Evolutionary conservation across 2,113 vertebrate species (phyloP).

Genomic region (Psittacara wagleri): DNA sequence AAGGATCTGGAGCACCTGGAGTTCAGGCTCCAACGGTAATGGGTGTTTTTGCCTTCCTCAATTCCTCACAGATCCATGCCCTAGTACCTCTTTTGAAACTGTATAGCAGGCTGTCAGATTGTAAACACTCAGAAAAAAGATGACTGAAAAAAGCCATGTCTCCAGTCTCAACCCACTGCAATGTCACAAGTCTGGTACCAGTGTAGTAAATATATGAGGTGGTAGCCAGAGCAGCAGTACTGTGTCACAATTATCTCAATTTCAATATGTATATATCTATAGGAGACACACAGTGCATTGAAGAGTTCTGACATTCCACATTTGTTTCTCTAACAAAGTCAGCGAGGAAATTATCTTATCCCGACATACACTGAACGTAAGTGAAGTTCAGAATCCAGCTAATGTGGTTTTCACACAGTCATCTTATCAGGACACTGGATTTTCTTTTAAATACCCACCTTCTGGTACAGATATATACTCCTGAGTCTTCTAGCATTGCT

Average conservation of each 20-base stretch:
- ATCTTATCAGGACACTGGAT: not conserved
- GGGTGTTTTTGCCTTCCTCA: not conserved
- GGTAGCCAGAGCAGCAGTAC: rapidly evolving
- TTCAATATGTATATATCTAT: not conserved
- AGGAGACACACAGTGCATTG: not conserved
- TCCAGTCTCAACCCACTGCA: not conserved
- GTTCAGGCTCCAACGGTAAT: not conserved
- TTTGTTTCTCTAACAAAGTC: not conserved
- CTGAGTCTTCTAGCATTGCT: conserved; percentile 77
- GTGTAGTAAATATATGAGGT: not conserved
- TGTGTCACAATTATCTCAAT: not conserved
- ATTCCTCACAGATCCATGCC: not conserved
- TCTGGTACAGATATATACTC: conserved; percentile 81
- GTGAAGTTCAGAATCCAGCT: not conserved
- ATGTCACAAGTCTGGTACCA: not conserved
- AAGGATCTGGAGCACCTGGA: not conserved
- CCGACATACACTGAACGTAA: not conserved
- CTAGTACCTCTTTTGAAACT: not conserved
- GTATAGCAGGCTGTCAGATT: not conserved
- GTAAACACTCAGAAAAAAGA: not conserved
- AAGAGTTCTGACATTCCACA: not conserved
- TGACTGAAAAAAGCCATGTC: not conserved
- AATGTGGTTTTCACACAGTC: not conserved
- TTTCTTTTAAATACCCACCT: conserved; percentile 69
- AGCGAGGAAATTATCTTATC: not conserved